phyloP scores from a whole-genome alignment of 1,140 invertebrate species.

The Diorhabda sublineata region DNA sequence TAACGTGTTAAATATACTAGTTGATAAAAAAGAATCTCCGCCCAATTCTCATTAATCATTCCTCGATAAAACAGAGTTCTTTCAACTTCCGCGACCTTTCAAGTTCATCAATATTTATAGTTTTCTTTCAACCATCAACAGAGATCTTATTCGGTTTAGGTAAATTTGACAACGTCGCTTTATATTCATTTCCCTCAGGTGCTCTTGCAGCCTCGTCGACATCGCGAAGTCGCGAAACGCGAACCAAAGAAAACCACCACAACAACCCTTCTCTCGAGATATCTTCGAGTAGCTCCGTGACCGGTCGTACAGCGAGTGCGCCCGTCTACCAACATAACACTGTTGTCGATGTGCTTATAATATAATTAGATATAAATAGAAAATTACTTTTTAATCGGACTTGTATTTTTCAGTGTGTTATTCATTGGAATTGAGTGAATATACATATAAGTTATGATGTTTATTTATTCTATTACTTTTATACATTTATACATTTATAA shows the following conservation, averaged over 20 bases:
- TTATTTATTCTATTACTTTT: too few relatives aligned
- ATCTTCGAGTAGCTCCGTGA: slow-evolving; percentile 6
- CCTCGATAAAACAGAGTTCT: neutral
- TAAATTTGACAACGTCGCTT: slow-evolving; percentile 8
- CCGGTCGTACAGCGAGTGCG: slow-evolving; percentile 1
- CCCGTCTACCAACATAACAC: neutral
- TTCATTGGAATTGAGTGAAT: too few relatives aligned
- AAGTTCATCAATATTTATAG: slow-evolving; percentile 1
- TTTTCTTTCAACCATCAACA: neutral
- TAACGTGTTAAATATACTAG: neutral
- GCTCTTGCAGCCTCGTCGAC: neutral
- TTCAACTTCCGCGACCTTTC: slow-evolving; percentile 1
- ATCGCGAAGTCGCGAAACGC: slow-evolving; percentile 8
- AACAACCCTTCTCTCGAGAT: neutral
- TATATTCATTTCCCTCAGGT: slow-evolving; percentile 7
- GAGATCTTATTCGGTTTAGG: neutral
- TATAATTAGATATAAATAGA: neutral
- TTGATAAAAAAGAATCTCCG: neutral
- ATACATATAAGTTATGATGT: too few relatives aligned
- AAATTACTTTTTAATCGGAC: too few relatives aligned
- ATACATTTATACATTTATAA: too few relatives aligned
- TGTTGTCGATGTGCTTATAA: slow-evolving; percentile 5
- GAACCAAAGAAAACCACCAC: slow-evolving; percentile 6
- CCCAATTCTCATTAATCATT: neutral
- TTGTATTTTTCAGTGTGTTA: too few relatives aligned